Evolutionary conservation across 1,140 invertebrate genomes (phyloP).

Genomic region (Leptestheria dahalacensis): DNA sequence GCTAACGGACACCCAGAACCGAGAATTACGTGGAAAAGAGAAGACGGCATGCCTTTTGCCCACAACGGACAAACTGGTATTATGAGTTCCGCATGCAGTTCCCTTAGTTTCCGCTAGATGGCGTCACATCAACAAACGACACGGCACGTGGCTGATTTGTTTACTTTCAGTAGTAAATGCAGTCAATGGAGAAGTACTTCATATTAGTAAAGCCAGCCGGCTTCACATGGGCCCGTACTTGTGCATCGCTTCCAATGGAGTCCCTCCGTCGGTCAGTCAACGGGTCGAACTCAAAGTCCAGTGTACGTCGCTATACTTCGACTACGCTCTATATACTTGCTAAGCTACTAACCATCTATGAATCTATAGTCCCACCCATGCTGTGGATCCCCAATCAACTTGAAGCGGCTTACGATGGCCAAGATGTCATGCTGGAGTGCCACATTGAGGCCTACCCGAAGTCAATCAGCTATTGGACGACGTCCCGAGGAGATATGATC

Average conservation of each 20-base stretch:
- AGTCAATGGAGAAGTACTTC: slow-evolving; percentile 56
- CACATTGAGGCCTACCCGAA: slow-evolving; percentile 71
- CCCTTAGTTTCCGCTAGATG: too few relatives aligned
- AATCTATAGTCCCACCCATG: slow-evolving; percentile 27
- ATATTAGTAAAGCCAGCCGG: slow-evolving; percentile 62
- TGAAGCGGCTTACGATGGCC: slow-evolving; percentile 28
- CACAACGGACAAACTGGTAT: slow-evolving; percentile 24
- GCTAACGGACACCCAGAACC: slow-evolving; percentile 56
- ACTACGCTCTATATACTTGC: background rate
- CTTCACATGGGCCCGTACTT: slow-evolving; percentile 78
- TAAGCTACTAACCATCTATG: too few relatives aligned
- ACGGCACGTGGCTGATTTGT: too few relatives aligned
- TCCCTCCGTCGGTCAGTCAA: slow-evolving; percentile 75
- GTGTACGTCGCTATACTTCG: slow-evolving; percentile 45
- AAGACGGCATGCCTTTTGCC: slow-evolving; percentile 52
- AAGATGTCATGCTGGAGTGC: slow-evolving; percentile 43
- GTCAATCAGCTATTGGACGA: slow-evolving; percentile 35
- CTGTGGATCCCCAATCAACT: slow-evolving; percentile 33
- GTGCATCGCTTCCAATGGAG: slow-evolving; percentile 68
- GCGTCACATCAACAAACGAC: too few relatives aligned
- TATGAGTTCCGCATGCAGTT: too few relatives aligned
- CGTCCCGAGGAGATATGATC: slow-evolving; percentile 24
- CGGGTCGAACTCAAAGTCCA: slow-evolving; percentile 71
- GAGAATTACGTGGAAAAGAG: slow-evolving; percentile 63
- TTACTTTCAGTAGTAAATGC: slow-evolving; percentile 28